phyloP scores from a whole-genome alignment of 2,113 vertebrate genomes.

The Plestiodon gilberti region DNA sequence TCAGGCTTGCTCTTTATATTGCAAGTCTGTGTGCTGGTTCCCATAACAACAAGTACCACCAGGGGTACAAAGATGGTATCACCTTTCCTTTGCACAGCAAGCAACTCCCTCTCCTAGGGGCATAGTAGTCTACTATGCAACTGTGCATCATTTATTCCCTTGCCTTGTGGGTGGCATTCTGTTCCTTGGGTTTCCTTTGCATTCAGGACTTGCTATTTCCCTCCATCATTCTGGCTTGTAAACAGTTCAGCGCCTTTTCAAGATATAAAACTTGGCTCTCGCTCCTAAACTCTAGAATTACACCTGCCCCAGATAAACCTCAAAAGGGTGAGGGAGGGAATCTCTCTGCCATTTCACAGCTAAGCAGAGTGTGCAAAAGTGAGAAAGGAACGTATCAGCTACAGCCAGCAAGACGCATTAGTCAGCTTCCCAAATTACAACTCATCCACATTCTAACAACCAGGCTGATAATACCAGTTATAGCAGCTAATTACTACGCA shows the following conservation, averaged over 20 bases:
- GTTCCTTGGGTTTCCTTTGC: background rate
- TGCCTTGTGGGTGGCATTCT: background rate
- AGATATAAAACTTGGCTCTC: background rate
- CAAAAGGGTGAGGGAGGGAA: background rate
- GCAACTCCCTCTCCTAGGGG: background rate
- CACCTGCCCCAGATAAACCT: background rate
- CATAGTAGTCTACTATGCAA: background rate
- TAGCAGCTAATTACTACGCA: slow-evolving; percentile 12
- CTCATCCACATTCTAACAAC: background rate
- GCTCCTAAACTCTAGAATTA: background rate
- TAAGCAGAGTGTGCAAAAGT: background rate
- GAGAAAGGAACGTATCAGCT: background rate
- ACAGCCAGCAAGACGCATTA: background rate
- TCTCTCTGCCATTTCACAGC: background rate
- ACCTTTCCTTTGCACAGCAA: background rate
- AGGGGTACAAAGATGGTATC: background rate
- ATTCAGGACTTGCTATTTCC: background rate
- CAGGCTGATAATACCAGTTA: background rate
- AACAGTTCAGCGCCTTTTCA: background rate
- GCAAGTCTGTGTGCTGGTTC: background rate
- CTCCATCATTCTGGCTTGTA: background rate
- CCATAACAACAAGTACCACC: background rate
- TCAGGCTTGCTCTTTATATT: background rate
- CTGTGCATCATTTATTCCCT: background rate
- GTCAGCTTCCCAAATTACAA: slow-evolving; percentile 22